Evolutionary conservation across 2,113 vertebrate genomes (phyloP).

Genomic region (Heterotis niloticus): DNA sequence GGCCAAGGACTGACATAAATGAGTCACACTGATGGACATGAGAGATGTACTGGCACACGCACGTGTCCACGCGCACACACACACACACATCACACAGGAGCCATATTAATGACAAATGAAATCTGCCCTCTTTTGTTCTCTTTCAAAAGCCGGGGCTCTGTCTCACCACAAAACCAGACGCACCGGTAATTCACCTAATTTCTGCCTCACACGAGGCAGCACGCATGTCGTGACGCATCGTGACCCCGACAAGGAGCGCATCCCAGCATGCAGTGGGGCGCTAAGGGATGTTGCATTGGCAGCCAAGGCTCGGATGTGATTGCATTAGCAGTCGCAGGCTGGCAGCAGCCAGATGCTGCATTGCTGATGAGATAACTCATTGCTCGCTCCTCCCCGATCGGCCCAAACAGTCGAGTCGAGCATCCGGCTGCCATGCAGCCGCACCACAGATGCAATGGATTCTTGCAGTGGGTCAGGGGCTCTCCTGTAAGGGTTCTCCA

Average conservation of each 20-base stretch:
- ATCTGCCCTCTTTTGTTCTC: background rate
- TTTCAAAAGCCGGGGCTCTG: background rate
- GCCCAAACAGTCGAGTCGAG: too few species aligned
- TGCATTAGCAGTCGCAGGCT: conserved; percentile 32
- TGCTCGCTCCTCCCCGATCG: too few species aligned
- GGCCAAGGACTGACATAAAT: conserved; percentile 7
- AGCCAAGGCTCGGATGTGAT: conserved; percentile 21
- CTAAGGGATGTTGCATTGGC: conserved; percentile 21
- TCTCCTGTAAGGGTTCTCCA: background rate
- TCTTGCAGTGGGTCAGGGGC: background rate
- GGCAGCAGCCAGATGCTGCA: conserved; percentile 25
- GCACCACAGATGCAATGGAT: too few species aligned
- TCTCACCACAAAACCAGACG: conserved; percentile 13
- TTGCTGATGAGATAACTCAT: conserved; percentile 25
- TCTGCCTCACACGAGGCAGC: conserved; percentile 7
- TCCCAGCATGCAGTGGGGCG: conserved; percentile 26
- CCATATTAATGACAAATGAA: background rate
- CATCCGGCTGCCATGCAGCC: too few species aligned
- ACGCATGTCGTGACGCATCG: background rate
- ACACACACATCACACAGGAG: background rate
- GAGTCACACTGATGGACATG: background rate
- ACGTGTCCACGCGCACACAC: conserved; percentile 17
- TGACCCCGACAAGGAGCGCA: conserved; percentile 1
- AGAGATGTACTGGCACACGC: background rate
- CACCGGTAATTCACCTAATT: conserved; percentile 23